phyloP scores from a whole-genome alignment of 2,113 vertebrate genomes.

The Notiomystis cincta region DNA sequence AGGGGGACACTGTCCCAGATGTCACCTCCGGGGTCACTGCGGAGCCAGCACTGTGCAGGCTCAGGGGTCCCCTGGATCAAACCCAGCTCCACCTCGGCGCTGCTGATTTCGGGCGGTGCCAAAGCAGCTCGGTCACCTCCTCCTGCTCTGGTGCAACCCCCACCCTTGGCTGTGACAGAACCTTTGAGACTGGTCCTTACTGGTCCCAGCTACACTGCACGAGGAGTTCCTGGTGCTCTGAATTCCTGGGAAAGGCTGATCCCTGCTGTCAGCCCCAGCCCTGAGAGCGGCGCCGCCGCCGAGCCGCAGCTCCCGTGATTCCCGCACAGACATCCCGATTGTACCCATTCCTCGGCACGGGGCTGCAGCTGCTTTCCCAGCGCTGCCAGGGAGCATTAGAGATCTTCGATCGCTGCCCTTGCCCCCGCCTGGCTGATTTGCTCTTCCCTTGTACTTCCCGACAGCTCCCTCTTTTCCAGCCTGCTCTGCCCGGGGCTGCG shows the following conservation, averaged over 20 bases:
- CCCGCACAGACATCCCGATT: not conserved
- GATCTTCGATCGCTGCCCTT: not conserved
- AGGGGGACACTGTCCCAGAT: not conserved
- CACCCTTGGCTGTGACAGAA: not conserved
- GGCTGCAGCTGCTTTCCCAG: not conserved
- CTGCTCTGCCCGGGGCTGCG: not conserved
- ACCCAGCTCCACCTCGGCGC: not conserved
- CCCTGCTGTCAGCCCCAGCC: not conserved
- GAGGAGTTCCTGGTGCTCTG: not conserved
- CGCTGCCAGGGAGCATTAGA: not conserved
- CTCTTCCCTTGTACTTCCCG: not conserved
- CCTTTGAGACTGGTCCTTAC: not conserved
- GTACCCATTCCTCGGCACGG: rapidly evolving
- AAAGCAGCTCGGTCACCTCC: not conserved
- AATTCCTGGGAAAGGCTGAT: not conserved
- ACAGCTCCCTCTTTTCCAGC: not conserved
- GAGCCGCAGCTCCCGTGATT: not conserved
- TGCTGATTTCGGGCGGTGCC: not conserved
- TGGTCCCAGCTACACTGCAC: rapidly evolving
- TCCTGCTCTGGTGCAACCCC: not conserved
- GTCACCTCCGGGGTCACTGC: not conserved
- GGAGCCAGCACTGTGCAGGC: not conserved
- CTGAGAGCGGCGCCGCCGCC: not conserved
- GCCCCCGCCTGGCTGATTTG: not conserved
- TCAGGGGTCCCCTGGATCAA: rapidly evolving